A percentile compares a stretch with the other conserved stretches of the same genome.
phyloP scores from a whole-genome alignment of 2,888 invertebrate species.

The Melanargia galathea region DNA sequence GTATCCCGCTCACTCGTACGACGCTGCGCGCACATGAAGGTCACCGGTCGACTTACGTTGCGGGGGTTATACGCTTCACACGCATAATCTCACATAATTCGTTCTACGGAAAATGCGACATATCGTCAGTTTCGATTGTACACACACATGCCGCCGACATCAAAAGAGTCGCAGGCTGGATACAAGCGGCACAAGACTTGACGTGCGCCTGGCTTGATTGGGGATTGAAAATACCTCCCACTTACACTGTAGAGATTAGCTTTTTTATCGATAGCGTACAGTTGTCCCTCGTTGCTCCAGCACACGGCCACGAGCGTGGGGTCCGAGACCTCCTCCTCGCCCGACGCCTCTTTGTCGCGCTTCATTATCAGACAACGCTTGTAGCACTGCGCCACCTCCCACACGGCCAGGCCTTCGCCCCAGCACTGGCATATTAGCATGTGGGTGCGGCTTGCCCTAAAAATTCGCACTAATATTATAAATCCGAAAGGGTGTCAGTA shows the following conservation, averaged over 20 bases:
- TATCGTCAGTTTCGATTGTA: too few relatives aligned
- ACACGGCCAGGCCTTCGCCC: slow-evolving; percentile 68
- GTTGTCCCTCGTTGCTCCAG: slow-evolving; percentile 68
- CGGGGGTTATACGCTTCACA: too few relatives aligned
- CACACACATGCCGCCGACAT: too few relatives aligned
- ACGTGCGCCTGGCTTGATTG: too few relatives aligned
- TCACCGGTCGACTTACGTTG: too few relatives aligned
- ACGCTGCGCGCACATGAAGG: too few relatives aligned
- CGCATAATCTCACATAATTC: too few relatives aligned
- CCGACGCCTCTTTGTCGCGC: slow-evolving; percentile 56
- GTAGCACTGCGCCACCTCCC: slow-evolving; percentile 75
- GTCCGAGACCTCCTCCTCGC: slow-evolving; percentile 59
- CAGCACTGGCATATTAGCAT: slow-evolving; percentile 70
- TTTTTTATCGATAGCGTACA: slow-evolving; percentile 64
- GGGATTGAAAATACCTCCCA: slow-evolving; percentile 32
- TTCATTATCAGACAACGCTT: slow-evolving; percentile 64
- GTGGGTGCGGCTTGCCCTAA: slow-evolving; percentile 67
- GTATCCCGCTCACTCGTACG: too few relatives aligned
- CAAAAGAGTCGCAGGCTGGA: too few relatives aligned
- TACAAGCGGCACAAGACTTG: too few relatives aligned
- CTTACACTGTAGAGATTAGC: slow-evolving; percentile 67
- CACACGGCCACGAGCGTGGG: slow-evolving; percentile 58
- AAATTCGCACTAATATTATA: neutral
- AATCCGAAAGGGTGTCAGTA: too few relatives aligned
- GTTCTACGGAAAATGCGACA: too few relatives aligned